These are phyloP conservation scores for Hemitrygon akajei DNA, from an alignment of 2,797 vertebrate genomes.

Conservation along the genomic window DNA sequence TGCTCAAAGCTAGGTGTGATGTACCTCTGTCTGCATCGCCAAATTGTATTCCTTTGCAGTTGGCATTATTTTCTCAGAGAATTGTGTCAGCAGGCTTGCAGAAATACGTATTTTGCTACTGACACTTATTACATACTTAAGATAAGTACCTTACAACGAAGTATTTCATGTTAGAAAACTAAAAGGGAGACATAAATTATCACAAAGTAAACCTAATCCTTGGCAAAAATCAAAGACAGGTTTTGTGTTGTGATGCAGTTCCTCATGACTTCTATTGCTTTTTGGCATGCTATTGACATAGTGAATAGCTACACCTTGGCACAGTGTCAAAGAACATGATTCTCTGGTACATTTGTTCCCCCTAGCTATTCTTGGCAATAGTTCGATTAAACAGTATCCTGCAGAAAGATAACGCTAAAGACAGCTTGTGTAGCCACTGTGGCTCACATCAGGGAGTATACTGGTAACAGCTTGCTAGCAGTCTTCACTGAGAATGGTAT, in stretches of 20 bases:
- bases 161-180: background rate
- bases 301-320: background rate
- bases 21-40: background rate
- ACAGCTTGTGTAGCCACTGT: background rate
- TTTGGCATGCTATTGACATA: background rate
- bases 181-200: background rate
- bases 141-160: background rate
- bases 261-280: background rate
- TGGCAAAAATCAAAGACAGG: background rate
- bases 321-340: background rate
- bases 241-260: background rate
- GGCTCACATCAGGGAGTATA: background rate
- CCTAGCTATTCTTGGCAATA: background rate
- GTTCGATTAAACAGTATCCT: background rate
- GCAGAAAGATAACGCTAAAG: background rate
- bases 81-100: background rate
- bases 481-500: background rate
- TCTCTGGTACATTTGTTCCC: background rate
- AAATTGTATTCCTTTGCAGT: background rate
- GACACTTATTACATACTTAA: background rate
- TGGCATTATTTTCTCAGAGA: background rate
- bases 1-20: background rate
- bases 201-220: background rate
- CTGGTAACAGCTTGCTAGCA: background rate
- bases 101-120: background rate